phyloP scores from a whole-genome alignment of 1,140 invertebrate species.

The Hyposmocoma kahamanoa region DNA sequence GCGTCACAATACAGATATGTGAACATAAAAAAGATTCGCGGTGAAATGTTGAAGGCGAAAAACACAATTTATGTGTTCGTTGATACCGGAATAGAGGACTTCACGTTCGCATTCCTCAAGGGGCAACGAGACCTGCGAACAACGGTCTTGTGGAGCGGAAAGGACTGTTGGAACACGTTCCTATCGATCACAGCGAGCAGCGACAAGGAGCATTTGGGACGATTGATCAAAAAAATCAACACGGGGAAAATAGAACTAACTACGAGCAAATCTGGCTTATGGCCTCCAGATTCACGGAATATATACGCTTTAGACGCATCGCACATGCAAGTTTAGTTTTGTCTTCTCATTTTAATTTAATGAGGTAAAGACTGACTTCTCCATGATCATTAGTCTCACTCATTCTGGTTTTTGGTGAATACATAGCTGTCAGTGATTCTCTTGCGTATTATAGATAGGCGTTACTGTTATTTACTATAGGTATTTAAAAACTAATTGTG shows the following conservation, averaged over 20 bases:
- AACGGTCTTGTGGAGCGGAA: conserved; percentile 47
- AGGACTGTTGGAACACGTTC: conserved; percentile 51
- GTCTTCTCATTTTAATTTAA: conserved; percentile 39
- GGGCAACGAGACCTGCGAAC: conserved; percentile 44
- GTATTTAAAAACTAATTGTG: conserved; percentile 18
- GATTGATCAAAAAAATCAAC: conserved; percentile 9
- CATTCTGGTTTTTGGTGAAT: not conserved
- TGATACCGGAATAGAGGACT: conserved; percentile 56
- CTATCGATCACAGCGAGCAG: conserved; percentile 14
- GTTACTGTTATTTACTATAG: not conserved
- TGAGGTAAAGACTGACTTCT: conserved; percentile 71
- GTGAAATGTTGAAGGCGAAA: conserved; percentile 54
- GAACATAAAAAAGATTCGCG: conserved; percentile 61
- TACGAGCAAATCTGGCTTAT: conserved; percentile 26
- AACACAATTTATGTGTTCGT: conserved; percentile 56
- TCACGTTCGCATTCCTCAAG: conserved; percentile 57
- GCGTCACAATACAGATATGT: conserved; percentile 49
- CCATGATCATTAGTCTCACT: conserved; percentile 30
- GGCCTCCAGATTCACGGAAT: conserved; percentile 37
- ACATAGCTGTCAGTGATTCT: not conserved
- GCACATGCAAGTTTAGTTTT: conserved; percentile 59
- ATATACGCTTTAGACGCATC: conserved; percentile 36
- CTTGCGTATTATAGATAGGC: conserved; percentile 1
- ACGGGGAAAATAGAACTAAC: conserved; percentile 5
- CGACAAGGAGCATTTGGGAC: not conserved